Evolutionary conservation across 2,113 vertebrate genomes (phyloP).

Genomic region (Takifugu flavidus): DNA sequence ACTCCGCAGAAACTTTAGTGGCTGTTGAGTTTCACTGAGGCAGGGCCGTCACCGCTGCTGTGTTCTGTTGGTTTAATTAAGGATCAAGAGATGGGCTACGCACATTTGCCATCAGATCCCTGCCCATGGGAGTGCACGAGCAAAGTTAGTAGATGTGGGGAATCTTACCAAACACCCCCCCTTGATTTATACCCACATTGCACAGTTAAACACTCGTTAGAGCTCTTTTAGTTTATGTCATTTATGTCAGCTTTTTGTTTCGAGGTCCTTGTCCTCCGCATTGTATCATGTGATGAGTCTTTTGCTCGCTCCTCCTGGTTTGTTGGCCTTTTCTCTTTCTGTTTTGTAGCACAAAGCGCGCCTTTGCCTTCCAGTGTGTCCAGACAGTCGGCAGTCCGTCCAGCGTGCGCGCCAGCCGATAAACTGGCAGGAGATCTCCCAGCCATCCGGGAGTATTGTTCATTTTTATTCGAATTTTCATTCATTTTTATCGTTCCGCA

Average conservation of each 20-base stretch:
- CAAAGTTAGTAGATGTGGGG: too few species aligned
- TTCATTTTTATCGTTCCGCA: slow-evolving; percentile 38
- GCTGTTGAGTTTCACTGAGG: slow-evolving; percentile 49
- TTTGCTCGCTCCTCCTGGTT: neutral
- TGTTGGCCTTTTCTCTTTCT: slow-evolving; percentile 9
- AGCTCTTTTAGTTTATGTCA: slow-evolving; percentile 45
- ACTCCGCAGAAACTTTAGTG: slow-evolving; percentile 59
- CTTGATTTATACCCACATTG: slow-evolving; percentile 25
- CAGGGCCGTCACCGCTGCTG: slow-evolving; percentile 42
- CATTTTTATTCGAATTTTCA: neutral
- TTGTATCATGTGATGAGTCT: too few species aligned
- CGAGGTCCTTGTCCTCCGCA: neutral
- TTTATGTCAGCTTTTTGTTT: slow-evolving; percentile 44
- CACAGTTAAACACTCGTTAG: slow-evolving; percentile 11
- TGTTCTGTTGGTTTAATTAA: slow-evolving; percentile 61
- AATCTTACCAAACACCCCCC: slow-evolving; percentile 1
- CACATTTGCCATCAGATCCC: slow-evolving; percentile 37
- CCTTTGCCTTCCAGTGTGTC: slow-evolving; percentile 7
- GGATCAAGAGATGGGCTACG: slow-evolving; percentile 46
- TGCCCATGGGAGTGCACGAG: neutral
- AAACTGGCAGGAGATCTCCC: neutral
- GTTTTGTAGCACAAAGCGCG: slow-evolving; percentile 12
- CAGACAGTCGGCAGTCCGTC: slow-evolving; percentile 16
- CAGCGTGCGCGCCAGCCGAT: too few species aligned
- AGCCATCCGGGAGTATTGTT: slow-evolving; percentile 29